phyloP scores from a whole-genome alignment of 92 coral and sea anemone species.

The Palythoa grandiflora region DNA sequence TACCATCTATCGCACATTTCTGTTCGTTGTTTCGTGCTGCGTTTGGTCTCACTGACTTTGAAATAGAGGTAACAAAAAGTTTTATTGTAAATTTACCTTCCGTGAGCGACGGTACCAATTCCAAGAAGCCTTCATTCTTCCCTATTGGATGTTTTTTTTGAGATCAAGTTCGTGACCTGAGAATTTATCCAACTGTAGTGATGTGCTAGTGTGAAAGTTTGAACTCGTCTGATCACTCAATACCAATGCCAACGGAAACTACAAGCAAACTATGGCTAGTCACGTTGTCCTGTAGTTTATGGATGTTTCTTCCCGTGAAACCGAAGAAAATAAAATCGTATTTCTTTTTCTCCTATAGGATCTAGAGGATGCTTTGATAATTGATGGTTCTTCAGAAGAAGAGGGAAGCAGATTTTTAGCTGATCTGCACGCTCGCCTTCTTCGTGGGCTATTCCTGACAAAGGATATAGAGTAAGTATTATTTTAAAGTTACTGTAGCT shows the following conservation, averaged over 20 bases:
- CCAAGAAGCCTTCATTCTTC: constrained; percentile 21
- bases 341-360: constrained; percentile 74
- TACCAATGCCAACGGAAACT: constrained; percentile 40
- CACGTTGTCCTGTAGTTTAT: constrained; percentile 49
- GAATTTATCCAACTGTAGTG: neutral
- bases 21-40: constrained; percentile 99
- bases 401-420: constrained; percentile 93
- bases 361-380: constrained; percentile 94
- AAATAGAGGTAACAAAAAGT: constrained; percentile 88
- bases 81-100: constrained; percentile 16
- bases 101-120: constrained; percentile 5
- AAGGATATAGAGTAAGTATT: constrained; percentile 92
- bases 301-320: neutral
- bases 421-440: constrained; percentile 93
- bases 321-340: constrained; percentile 30
- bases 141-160: constrained; percentile 26
- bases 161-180: constrained; percentile 45
- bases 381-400: constrained; percentile 89
- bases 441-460: constrained; percentile 87
- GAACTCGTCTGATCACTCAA: constrained; percentile 58
- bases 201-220: constrained; percentile 53
- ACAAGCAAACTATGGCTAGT: constrained; percentile 39
- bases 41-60: constrained; percentile 98
- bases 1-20: constrained; percentile 98
- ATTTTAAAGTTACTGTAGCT: constrained; percentile 1